Percentiles rank a stretch among this genome's conserved stretches.
Conservation (phyloP, 2,888 invertebrate genomes). For the Sphecodes monilicornis region DNA sequence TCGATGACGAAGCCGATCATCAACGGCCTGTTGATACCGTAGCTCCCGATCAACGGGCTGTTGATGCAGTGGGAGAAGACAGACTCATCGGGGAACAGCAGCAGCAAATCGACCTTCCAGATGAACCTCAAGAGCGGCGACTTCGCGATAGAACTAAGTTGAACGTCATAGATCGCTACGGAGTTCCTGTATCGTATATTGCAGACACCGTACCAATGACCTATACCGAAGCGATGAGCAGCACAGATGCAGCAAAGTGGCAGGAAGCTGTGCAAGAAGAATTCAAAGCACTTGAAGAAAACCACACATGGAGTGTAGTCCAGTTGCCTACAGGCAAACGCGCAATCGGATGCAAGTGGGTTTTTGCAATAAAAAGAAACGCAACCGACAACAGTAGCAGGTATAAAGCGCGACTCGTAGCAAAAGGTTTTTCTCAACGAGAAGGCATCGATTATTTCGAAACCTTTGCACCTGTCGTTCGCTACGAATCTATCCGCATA, state of each 20-base stretch:
- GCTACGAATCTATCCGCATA: conserved; percentile 21
- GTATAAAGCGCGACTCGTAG: conserved; percentile 13
- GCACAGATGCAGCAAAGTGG: background rate
- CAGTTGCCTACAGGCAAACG: background rate
- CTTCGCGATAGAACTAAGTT: background rate
- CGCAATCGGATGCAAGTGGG: background rate
- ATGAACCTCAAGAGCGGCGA: background rate
- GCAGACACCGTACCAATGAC: background rate
- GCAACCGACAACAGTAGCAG: background rate
- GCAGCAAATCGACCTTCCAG: background rate
- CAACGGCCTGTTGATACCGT: background rate
- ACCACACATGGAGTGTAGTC: background rate
- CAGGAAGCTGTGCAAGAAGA: background rate
- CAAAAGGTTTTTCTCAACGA: background rate
- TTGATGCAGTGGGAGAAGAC: background rate
- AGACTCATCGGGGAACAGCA: background rate
- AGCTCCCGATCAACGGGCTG: background rate
- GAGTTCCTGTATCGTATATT: background rate
- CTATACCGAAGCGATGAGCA: background rate
- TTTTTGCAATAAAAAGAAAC: background rate
- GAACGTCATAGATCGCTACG: background rate
- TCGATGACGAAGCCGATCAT: background rate
- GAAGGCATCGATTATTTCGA: conserved; percentile 26
- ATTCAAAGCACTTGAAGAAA: background rate
- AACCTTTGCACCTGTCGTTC: conserved; percentile 25